Evolutionary conservation across 2,797 vertebrate species (phyloP), one percentile per base, ranked within the genome.

Genomic region (Picus viridis): DNA sequence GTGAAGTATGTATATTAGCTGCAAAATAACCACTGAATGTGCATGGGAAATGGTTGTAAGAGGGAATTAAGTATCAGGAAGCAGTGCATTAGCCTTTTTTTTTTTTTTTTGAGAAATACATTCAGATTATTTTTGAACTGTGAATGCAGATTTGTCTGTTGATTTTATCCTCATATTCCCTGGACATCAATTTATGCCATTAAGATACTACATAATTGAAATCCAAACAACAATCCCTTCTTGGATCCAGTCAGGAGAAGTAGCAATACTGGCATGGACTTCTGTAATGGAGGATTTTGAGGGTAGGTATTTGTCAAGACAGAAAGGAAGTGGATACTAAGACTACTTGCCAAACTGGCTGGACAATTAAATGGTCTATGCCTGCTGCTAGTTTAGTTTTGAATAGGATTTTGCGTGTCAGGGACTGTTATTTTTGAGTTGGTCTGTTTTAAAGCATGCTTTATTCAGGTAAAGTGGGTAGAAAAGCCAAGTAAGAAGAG

Each of bases 391-490:
- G 2, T 91, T 92, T 88, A 34, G 3, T 57, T 72, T 47, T 58
- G 71, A 54, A 27, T 3, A 82, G 36, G 57, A n/a, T 82, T 76
- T 77, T 91, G 13, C 27, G 5, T n/a, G 18, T 36, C 27, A 56
- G 29, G 27, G 9, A 30, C 5, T 62, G 18, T 30, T 76, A 30
- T 22, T 86, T 82, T 80, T 76, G 30, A 62, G 12, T 23, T 45
- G 29, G 39, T 16, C 7, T 62, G 4, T 59, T 80, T 92, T 68
- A 34, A 71, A 64, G 54, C 3, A 83, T 16, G 29, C 36, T 81
- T 92, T 93, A 34, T 12, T 77, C 54, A 91, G 91, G 65, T 29
- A 59, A 79, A 77, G n/a, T 32, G 13, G 5, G 9, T 82, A 17
- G n/a, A 85, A 36, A 16, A 56, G 23, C 14, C 9, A 83, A 63